Percentiles rank a stretch among this genome's conserved stretches.
Conservation (phyloP, 2,113 vertebrate genomes). For the Dasypus novemcinctus region DNA sequence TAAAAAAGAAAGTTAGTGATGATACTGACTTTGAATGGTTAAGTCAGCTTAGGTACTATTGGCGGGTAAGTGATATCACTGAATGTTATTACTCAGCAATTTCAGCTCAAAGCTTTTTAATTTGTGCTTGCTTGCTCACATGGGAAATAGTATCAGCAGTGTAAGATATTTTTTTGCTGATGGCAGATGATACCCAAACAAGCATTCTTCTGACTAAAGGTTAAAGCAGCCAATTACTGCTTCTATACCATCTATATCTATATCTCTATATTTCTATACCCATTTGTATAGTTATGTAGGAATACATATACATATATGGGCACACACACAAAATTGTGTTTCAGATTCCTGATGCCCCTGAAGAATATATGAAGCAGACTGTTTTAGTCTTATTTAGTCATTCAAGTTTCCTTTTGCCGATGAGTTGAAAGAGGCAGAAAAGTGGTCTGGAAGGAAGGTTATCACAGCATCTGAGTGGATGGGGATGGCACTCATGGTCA, state of each 20-base stretch:
- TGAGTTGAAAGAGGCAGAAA: background rate
- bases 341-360: conserved; percentile 20
- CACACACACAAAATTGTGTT: background rate
- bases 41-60: conserved; percentile 93
- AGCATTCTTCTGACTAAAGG: conserved; percentile 56
- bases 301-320: background rate
- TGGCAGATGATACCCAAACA: conserved; percentile 42
- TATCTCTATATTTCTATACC: background rate
- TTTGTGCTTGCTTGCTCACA: conserved; percentile 62
- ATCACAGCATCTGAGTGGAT: background rate
- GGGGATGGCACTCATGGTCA: background rate
- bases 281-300: background rate
- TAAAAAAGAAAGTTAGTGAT: conserved; percentile 87
- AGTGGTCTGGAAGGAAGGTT: background rate
- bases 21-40: conserved; percentile 94
- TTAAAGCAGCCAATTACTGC: conserved; percentile 49
- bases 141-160: conserved; percentile 29
- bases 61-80: conserved; percentile 84
- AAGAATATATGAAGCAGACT: background rate
- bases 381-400: background rate
- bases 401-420: background rate
- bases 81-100: conserved; percentile 64
- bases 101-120: conserved; percentile 68
- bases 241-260: background rate
- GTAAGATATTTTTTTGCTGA: conserved; percentile 72